Evolutionary conservation across 2,888 invertebrate genomes (phyloP).

Genomic region (Serripes groenlandicus): DNA sequence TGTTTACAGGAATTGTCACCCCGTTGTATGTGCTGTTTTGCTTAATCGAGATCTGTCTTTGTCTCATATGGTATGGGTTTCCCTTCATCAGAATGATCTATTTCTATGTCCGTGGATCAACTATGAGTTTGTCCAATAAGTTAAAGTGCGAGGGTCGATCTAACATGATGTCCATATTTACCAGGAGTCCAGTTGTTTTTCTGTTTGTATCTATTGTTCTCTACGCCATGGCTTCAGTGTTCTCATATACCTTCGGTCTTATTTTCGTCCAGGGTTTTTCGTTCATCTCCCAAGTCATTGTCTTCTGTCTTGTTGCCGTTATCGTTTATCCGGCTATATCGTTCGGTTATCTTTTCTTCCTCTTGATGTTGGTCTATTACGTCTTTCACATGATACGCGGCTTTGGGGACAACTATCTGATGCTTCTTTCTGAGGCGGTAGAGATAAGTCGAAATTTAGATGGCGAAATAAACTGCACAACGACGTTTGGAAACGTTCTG

Average conservation of each 20-base stretch:
- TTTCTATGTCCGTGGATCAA: constrained; percentile 36
- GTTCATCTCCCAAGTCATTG: constrained; percentile 44
- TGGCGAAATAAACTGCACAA: constrained; percentile 23
- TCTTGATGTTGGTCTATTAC: constrained; percentile 52
- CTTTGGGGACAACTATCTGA: constrained; percentile 46
- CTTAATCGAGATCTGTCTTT: constrained; percentile 30
- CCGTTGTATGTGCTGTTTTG: constrained; percentile 37
- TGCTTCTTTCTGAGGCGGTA: constrained; percentile 45
- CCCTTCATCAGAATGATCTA: constrained; percentile 36
- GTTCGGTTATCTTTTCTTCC: constrained; percentile 57
- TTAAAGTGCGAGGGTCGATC: not conserved
- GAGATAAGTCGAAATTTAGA: constrained; percentile 39
- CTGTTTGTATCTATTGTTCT: constrained; percentile 2
- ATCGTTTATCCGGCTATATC: constrained; percentile 49
- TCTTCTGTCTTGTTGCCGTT: constrained; percentile 57
- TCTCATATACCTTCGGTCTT: constrained; percentile 32
- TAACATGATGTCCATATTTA: not conserved
- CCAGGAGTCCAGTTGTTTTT: constrained; percentile 18
- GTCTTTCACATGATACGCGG: constrained; percentile 41
- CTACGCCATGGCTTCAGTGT: constrained; percentile 17
- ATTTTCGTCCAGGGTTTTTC: constrained; percentile 49
- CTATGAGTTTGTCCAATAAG: constrained; percentile 2
- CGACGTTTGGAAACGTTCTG: constrained; percentile 21
- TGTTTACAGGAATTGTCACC: not conserved
- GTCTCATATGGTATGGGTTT: constrained; percentile 34